Base-by-base conservation (phyloP, 2,113 vertebrate species). In the Forbesichthys papilliferus region DNA sequence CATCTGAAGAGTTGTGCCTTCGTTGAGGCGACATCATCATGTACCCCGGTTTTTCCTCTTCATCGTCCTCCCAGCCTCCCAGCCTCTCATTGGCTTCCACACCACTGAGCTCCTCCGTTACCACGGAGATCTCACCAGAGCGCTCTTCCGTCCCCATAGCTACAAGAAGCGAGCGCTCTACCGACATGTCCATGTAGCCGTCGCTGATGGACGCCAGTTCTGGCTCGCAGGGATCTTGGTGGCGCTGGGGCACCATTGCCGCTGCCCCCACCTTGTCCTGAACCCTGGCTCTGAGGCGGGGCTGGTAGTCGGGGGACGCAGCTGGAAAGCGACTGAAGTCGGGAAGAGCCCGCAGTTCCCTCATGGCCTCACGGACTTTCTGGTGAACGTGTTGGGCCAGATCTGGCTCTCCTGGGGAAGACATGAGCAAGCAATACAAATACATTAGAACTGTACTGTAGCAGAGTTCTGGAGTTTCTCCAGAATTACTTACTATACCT, bases 381-480 rank as follows among this genome's bases (percentile, higher is more conserved):
- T 89, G 83, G 0, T 90, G 87, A 51, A 90, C 86, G 48, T 80
- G 74, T 65, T 88, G 89, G n/a, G 85, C 86, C 27, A 68, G n/a
- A 4, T 65, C 66, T 11, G 53, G 2, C 47, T 74, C 77, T 55
- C 74, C 83, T 85, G 73, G 16, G 53, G 47, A 0, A 5, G 12
- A 59, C 4, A 67, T 1, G 64, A 0, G 16, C 51, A 11, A n/a
- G 12, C n/a, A 57, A 18, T 57, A 18, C 16, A 56, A 56, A 56
- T 16, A 56, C 9, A 16, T 56, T 18, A 20, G 55, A 20, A 20
- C 7, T 5, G 27, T 27, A 27, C 27, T 27, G 27, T 27, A 27
- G 27, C 27, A 20, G 20, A 20, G 27, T 3, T 27, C 27, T 27
- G 27, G 27, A 27, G 2, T 27, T 27, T 27, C 27, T 27, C 27